Base-by-base conservation (phyloP, 2,797 vertebrate genomes). In the Chelon auratus region DNA sequence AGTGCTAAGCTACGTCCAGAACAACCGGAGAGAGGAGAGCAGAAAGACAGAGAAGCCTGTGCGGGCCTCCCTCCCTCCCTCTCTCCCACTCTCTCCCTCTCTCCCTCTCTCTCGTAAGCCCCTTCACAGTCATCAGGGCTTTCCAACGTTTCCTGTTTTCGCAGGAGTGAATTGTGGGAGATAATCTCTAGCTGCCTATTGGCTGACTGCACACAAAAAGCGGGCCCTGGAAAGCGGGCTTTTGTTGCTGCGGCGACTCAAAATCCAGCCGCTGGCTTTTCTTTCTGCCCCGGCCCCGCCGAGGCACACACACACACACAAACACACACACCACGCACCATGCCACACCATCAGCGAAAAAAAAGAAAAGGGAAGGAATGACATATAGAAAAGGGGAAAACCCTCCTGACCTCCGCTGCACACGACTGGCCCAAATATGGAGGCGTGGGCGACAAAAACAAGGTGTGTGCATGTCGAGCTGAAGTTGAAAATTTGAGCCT, bases 141-240 rank as follows among this genome's bases (percentile, higher is more conserved):
- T 93, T 93, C 91, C 84, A 89, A 89, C 86, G 81, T 91, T 94
- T 94, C 93, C 93, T 94, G 93, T 93, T 92, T 92, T 93, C 69
- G 91, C 90, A 92, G 89, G 90, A 87, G 89, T 91, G 91, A 94
- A 93, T 92, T 93, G 91, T 94, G 92, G 93, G 90, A 93, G 91
- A 93, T 93, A 93, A 94, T 93, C 92, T 93, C 92, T 80, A 76
- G 82, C 84, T 81, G 91, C 86, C 91, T 90, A 93, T 92, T 91
- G 92, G 92, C 93, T 93, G 92, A 93, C 91, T 87, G 84, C 87
- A 91, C 91, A 93, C 90, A 93, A 92, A 93, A 93, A 91, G 87
- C 83, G 48, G 91, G 22, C 88, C 88, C 91, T 91, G 87, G 91
- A 93, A 92, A 93, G 91, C 88, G 11, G 86, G 87, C 91, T 91